Evolutionary conservation across 2,888 invertebrate genomes (phyloP).

Genomic region (Mongoloraphidia duomilia): DNA sequence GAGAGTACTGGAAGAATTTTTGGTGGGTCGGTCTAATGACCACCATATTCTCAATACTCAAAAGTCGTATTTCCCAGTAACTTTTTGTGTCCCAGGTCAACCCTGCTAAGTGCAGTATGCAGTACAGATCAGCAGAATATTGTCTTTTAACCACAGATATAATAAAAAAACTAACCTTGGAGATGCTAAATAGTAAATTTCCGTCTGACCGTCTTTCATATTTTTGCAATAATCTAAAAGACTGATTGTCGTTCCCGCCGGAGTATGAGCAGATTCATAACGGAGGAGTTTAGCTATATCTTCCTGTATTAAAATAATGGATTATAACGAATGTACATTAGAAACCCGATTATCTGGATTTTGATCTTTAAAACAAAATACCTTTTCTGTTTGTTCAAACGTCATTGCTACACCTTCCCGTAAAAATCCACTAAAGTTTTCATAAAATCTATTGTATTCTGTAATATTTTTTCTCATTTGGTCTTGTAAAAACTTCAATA

Average conservation of each 20-base stretch:
- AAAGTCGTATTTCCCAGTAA: too few species aligned
- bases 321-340: not conserved
- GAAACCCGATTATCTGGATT: not conserved
- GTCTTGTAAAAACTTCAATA: constrained; percentile 74
- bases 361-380: constrained; percentile 25
- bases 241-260: constrained; percentile 55
- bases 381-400: constrained; percentile 66
- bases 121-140: too few species aligned
- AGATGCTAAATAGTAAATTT: constrained; percentile 85
- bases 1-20: too few species aligned
- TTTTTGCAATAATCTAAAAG: constrained; percentile 67
- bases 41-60: too few species aligned
- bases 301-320: constrained; percentile 43
- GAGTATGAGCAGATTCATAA: constrained; percentile 78
- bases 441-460: constrained; percentile 74
- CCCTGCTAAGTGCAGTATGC: too few species aligned
- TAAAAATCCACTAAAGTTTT: constrained; percentile 82
- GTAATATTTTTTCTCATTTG: constrained; percentile 69
- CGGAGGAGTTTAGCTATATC: constrained; percentile 77
- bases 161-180: constrained; percentile 43
- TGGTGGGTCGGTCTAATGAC: too few species aligned
- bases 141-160: too few species aligned
- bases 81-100: too few species aligned
- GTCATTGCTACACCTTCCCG: constrained; percentile 91
- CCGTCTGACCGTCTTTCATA: constrained; percentile 66